phyloP scores from a whole-genome alignment of 2,113 vertebrate species.

The Riparia riparia region DNA sequence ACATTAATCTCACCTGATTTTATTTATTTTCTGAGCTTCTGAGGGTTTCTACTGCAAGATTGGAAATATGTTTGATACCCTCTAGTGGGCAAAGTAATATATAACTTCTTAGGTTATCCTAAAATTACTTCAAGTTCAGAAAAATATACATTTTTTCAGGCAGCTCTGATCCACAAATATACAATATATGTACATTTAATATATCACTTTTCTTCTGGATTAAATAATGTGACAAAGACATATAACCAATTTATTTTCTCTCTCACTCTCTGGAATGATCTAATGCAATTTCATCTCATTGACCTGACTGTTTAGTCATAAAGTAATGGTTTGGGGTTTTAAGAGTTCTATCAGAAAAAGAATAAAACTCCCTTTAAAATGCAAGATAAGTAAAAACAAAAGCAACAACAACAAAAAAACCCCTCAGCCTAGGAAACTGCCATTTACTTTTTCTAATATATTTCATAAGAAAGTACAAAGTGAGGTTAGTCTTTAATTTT shows the following conservation, averaged over 20 bases:
- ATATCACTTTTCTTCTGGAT: neutral
- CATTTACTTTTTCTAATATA: neutral
- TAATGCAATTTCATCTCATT: neutral
- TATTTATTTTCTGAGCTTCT: neutral
- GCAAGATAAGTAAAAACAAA: neutral
- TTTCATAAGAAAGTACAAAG: neutral
- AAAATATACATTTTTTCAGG: neutral
- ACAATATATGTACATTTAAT: neutral
- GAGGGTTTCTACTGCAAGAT: neutral
- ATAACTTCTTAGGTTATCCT: neutral
- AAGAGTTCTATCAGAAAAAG: neutral
- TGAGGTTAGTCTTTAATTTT: neutral
- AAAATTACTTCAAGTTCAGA: neutral
- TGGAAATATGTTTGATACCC: constrained; percentile 47
- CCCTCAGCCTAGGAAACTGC: neutral
- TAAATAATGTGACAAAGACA: neutral
- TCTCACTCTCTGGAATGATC: neutral
- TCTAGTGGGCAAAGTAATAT: constrained; percentile 53
- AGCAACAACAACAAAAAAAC: neutral
- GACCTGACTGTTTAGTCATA: neutral
- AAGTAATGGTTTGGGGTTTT: neutral
- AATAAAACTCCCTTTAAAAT: neutral
- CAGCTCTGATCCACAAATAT: neutral
- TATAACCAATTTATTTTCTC: neutral
- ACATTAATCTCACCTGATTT: neutral